Base-by-base conservation (phyloP, 2,888 invertebrate genomes). In the Machimus atricapillus region DNA sequence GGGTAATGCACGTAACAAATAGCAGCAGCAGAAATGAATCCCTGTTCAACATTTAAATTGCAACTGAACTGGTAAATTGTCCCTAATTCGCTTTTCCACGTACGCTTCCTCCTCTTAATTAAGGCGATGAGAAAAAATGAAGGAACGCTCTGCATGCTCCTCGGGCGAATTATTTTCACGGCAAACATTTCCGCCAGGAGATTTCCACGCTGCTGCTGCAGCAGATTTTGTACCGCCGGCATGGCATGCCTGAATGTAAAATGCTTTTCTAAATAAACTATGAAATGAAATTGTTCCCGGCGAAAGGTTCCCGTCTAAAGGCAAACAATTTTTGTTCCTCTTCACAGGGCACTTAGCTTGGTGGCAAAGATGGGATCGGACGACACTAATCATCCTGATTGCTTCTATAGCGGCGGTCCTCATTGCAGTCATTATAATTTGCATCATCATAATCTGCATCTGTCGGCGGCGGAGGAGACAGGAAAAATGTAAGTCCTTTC, bases 391-490 rank as follows among this genome's bases (percentile, higher is more conserved):
- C 90, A 95, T 97, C 88, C 94, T 97, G 88, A 94, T 95, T 85
- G 95, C 95, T 87, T 94, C 95, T 77, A 95, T 97, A 7, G 94
- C 95, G 85, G 94, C 94, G 66, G 94, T 96, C 89, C 93, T 96
- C 89, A 93, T 94, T 89, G 94, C 96, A 78, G 96, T 97, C 88
- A 95, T 97, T 89, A 95, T 96, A 90, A 94, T 97, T 87, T 96
- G 97, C 93, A 95, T 97, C 92, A 95, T 97, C 91, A 96, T 97
- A 91, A 95, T 97, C 91, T 95, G 97, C 91, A 95, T 97, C 90
- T 98, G 97, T 92, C 94, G 97, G 90, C 94, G 93, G 87, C 91
- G 97, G 90, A 96, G 97, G 94, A 94, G 97, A 90, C 92, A 93
- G 89, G 92, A 93, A 90, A 93, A 93, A 93, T 93, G 93, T 93